Base-by-base conservation (phyloP, 2,797 vertebrate species). In the Alcedo atthis region DNA sequence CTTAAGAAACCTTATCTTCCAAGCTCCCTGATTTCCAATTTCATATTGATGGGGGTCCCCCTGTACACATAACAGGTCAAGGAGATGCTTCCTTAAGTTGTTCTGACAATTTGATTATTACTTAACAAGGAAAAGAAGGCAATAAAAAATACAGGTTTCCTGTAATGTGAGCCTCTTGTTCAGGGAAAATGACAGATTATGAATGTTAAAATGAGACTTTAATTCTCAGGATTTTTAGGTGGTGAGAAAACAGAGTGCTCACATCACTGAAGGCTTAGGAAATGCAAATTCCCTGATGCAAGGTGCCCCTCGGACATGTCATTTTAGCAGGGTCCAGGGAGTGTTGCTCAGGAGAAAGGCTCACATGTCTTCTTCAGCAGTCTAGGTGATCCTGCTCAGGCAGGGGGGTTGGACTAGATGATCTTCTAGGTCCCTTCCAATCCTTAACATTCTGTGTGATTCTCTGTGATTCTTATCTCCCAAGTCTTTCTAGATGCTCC, bases 51-150 rank as follows among this genome's bases (percentile, higher is more conserved):
- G 0, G 3, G 24, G 9, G 4, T 16, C 21, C 14, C 19, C 24
- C 0, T 37, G 0, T 22, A 68, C 3, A 10, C 0, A 1, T 16
- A 55, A 4, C 61, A 64, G 32, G 28, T 33, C 3, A 3, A 87
- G 68, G 28, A 12, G 15, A 59, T 45, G 21, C 10, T 48, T 70
- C 42, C 53, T 77, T 74, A 61, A 55, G 16, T 40, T 73, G 67
- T 30, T 66, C 48, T 2, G 1, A 67, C 15, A 81, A 70, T 53
- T 48, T 80, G 30, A 4, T 79, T n/a, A 30, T 26, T 71, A 80
- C 12, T 49, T 61, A 42, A 1, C 26, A 64, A 28, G 12, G 30
- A 49, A 12, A 49, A 66, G 37, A 51, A 26, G 12, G 18, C 32
- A 66, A 66, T 46, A 40, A 57, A 18, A 40, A 61, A 48, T 14